A percentile compares a stretch with the other conserved stretches of the same genome.
Conservation (phyloP, 2,113 vertebrate species). For the Pardalotus punctatus region DNA sequence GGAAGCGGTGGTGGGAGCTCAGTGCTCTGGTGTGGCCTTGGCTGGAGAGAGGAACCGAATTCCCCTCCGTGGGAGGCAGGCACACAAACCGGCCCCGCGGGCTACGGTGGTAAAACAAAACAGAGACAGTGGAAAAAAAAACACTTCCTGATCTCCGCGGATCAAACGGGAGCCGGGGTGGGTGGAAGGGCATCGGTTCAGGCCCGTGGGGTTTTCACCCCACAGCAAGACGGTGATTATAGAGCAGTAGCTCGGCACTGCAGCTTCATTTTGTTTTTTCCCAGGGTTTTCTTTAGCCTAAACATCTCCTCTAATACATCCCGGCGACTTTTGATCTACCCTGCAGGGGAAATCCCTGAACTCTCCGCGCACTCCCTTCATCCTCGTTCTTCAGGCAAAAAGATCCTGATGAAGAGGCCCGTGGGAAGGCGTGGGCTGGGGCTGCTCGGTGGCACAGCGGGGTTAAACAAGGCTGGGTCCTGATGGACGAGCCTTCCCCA, state of each 20-base stretch:
- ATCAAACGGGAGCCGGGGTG: background rate
- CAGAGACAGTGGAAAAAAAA: background rate
- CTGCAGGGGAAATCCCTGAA: slow-evolving; percentile 46
- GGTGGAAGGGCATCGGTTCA: slow-evolving; percentile 25
- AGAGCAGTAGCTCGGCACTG: background rate
- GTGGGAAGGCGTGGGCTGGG: slow-evolving; percentile 1
- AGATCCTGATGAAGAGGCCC: background rate
- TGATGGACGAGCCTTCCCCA: background rate
- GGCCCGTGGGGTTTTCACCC: slow-evolving; percentile 35
- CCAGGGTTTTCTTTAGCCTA: slow-evolving; percentile 9
- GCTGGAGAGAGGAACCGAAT: background rate
- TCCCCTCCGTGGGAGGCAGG: slow-evolving; percentile 31
- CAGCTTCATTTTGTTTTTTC: background rate
- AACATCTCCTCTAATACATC: background rate
- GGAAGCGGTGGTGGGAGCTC: background rate
- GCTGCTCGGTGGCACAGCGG: background rate
- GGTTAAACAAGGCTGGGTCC: background rate
- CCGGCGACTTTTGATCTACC: slow-evolving; percentile 52
- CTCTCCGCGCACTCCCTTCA: background rate
- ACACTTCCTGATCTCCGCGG: slow-evolving; percentile 8
- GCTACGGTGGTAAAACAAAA: slow-evolving; percentile 11
- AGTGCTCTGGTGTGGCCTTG: background rate
- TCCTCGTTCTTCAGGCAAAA: background rate
- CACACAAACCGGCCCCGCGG: background rate
- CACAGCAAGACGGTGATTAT: background rate